A percentile compares a stretch with the other conserved stretches of the same genome.
phyloP scores from a whole-genome alignment of 2,113 vertebrate genomes.

The Eidolon helvum region DNA sequence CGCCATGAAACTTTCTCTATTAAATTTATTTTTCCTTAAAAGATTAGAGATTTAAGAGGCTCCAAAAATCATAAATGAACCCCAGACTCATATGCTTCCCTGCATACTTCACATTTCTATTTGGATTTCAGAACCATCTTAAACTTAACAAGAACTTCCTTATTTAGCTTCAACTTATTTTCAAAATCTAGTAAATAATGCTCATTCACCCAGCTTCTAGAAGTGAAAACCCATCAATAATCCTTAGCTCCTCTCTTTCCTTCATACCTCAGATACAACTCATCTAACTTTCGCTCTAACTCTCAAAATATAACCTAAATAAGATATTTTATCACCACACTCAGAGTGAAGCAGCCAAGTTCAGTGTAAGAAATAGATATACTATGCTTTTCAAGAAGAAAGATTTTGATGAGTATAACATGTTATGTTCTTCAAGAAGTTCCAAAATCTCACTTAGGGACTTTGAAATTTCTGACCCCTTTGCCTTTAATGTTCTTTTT shows the following conservation, averaged over 20 bases:
- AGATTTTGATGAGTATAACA: neutral
- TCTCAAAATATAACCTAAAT: neutral
- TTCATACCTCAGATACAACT: neutral
- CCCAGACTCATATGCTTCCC: neutral
- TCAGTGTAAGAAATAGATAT: neutral
- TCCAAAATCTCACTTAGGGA: neutral
- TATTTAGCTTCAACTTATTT: neutral
- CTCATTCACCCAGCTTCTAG: neutral
- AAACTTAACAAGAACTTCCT: neutral
- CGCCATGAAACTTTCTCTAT: neutral
- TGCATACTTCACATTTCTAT: neutral
- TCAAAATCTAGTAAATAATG: neutral
- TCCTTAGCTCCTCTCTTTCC: neutral
- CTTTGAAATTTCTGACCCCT: neutral
- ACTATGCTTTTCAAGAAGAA: neutral
- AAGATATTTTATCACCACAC: neutral
- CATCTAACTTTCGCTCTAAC: neutral
- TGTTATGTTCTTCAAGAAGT: neutral
- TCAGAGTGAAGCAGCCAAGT: neutral
- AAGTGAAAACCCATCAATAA: neutral
- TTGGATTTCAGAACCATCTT: neutral
- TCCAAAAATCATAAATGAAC: neutral
- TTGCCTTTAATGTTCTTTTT: neutral
- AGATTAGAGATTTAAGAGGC: neutral
- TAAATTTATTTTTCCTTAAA: conserved; percentile 21